Evolutionary conservation across 2,888 invertebrate genomes (phyloP), one percentile per base, ranked within the genome.

Genomic region (Papilio protenor): DNA sequence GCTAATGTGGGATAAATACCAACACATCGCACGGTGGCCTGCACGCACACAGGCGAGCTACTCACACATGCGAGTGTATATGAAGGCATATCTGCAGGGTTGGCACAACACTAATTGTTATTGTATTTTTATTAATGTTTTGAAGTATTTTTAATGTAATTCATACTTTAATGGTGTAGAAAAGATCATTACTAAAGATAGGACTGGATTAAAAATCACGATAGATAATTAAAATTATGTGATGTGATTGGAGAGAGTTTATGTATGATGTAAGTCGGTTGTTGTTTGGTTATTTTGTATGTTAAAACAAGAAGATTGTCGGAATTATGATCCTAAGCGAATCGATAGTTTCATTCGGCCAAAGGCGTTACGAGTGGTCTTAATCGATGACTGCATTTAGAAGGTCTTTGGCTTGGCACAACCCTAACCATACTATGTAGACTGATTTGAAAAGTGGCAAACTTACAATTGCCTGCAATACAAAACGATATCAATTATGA

Each of bases 1-100:
- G 89, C 88, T 92, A 92, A 92, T 92, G 90, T 90, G 90, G 91
- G 90, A 91, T 91, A 92, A 92, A 92, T 90, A 89, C 91, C 88
- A 84, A 87, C 89, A 89, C 87, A 90, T 87, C 86, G 84, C 83
- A 84, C 81, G 81, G 85, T 87, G 85, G 86, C 80, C 83, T 82
- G 79, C 85, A 83, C 88, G 86, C 89, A 82, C 89, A 87, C 87
- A 87, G 86, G 76, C 49, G 52, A 75, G 57, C 49, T 73, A 72
- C 72, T 69, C 78, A 23, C 47, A 69, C 75, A 75, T 72, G 27
- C 70, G 75, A 55, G 47, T 47, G 52, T 23, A 61, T 72, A 72
- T 80, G 55, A 47, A 76, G 73, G 79, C 64, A 75, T 71, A 82
- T 87, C 86, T 87, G 87, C 84, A 88, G 75, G 78, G 75, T 75